Conservation (phyloP, 2,797 vertebrate species). For the Cheirogaleus major region DNA sequence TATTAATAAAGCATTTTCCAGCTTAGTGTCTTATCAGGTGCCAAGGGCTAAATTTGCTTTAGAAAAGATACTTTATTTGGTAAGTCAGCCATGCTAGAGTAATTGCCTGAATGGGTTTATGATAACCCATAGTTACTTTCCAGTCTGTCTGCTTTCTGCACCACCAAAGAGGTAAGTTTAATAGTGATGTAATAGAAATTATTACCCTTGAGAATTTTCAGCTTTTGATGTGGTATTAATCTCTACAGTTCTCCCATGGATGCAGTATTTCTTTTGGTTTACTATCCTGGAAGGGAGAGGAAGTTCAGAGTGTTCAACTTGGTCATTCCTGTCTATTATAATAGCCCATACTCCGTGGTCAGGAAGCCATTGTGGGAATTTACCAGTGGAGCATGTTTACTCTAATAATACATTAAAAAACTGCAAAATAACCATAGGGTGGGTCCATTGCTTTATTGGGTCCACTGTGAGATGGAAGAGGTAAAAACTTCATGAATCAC, state of each 20-base stretch:
- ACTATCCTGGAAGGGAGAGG: background rate
- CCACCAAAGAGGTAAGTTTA: background rate
- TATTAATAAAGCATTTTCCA: slow-evolving; percentile 23
- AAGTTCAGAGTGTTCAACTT: background rate
- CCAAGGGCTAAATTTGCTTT: background rate
- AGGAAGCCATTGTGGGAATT: background rate
- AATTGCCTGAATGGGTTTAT: background rate
- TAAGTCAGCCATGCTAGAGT: background rate
- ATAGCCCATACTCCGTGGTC: too few species aligned
- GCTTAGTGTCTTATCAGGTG: background rate
- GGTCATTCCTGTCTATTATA: background rate
- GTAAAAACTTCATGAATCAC: background rate
- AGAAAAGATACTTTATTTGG: background rate
- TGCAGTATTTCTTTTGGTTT: background rate
- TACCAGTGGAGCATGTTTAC: background rate
- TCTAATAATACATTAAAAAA: background rate
- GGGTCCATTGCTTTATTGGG: background rate
- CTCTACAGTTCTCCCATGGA: background rate
- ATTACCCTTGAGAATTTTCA: background rate
- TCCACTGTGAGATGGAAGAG: background rate
- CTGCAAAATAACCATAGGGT: background rate
- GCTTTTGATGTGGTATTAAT: background rate
- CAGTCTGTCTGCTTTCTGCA: background rate
- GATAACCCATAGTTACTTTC: background rate
- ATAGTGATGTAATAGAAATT: background rate